Conservation (phyloP, 2,888 invertebrate species). For the Ariolimax columbianus region DNA sequence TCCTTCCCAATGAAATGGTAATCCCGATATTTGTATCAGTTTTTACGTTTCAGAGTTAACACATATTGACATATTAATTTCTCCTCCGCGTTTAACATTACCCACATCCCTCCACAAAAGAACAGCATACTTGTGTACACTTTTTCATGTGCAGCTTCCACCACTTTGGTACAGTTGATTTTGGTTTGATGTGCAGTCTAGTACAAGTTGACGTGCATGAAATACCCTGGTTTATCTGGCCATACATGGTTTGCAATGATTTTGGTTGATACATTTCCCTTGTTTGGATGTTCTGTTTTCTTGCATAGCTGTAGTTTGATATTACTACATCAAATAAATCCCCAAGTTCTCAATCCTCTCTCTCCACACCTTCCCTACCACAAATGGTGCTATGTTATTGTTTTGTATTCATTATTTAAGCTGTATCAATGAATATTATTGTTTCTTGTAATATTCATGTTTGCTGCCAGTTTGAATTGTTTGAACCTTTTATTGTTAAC, state of each 20-base stretch:
- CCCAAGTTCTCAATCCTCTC: background rate
- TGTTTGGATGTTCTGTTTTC: background rate
- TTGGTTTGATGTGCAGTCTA: too few species aligned
- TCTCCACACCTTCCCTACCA: background rate
- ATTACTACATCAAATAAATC: background rate
- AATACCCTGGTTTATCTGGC: background rate
- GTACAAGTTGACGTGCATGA: too few species aligned
- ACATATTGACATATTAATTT: too few species aligned
- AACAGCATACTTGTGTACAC: too few species aligned
- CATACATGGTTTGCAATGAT: background rate
- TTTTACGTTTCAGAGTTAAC: too few species aligned
- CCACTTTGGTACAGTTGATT: too few species aligned
- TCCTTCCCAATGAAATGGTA: too few species aligned
- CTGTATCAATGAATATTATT: background rate
- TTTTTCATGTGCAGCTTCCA: too few species aligned
- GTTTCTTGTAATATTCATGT: background rate
- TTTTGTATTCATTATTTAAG: background rate
- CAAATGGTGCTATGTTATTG: constrained; percentile 1
- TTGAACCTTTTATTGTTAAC: too few species aligned
- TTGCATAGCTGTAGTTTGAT: background rate
- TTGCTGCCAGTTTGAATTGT: background rate
- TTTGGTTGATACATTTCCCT: background rate
- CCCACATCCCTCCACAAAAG: too few species aligned
- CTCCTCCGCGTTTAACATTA: too few species aligned
- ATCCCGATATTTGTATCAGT: too few species aligned